Evolutionary conservation across 2,797 vertebrate genomes (phyloP).

Genomic region (Epinephelus malabaricus): DNA sequence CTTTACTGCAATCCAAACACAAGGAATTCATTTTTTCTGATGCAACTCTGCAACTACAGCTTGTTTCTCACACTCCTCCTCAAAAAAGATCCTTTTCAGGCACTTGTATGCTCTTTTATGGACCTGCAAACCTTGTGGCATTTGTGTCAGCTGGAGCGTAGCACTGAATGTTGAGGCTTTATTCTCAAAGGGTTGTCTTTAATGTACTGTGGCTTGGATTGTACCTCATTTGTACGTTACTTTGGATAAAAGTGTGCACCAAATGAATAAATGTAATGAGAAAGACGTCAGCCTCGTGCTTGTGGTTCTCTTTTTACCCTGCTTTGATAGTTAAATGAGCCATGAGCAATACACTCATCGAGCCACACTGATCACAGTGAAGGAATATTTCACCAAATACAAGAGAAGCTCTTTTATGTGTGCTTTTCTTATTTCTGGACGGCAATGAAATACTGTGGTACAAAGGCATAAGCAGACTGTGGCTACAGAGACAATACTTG

Average conservation of each 20-base stretch:
- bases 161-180: background rate
- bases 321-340: slow-evolving; percentile 29
- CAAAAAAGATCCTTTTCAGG: background rate
- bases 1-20: background rate
- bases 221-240: background rate
- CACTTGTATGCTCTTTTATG: background rate
- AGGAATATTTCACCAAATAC: background rate
- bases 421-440: background rate
- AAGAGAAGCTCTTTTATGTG: background rate
- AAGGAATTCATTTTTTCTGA: background rate
- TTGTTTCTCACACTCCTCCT: background rate
- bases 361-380: background rate
- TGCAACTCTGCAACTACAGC: background rate
- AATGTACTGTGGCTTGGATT: background rate
- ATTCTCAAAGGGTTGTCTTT: background rate
- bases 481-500: background rate
- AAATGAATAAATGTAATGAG: background rate
- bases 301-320: background rate
- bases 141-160: background rate
- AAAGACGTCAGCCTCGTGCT: background rate
- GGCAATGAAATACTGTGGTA: background rate
- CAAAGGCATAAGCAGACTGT: background rate
- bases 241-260: background rate
- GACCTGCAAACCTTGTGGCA: background rate
- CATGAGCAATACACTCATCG: background rate